phyloP scores from a whole-genome alignment of 2,888 invertebrate genomes.

The Micropterix aruncella region DNA sequence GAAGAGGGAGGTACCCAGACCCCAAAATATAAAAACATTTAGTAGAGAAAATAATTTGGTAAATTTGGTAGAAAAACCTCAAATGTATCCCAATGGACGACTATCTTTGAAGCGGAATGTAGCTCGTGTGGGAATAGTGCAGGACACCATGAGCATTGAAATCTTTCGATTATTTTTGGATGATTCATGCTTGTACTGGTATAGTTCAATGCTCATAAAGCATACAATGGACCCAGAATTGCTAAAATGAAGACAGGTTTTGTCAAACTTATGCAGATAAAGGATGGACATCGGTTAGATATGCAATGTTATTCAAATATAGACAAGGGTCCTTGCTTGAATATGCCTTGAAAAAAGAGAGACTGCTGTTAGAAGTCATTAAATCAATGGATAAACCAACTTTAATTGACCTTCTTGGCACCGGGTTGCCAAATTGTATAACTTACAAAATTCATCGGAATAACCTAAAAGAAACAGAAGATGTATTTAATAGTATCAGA shows the following conservation, averaged over 20 bases:
- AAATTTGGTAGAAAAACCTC: too few relatives aligned
- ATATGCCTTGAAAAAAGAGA: slow-evolving; percentile 5
- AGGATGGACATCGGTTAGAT: slow-evolving; percentile 1
- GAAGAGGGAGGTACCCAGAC: not conserved
- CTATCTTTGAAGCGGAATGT: too few relatives aligned
- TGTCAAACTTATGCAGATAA: slow-evolving; percentile 5
- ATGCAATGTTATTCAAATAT: too few relatives aligned
- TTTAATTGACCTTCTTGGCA: slow-evolving; percentile 3
- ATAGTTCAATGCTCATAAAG: too few relatives aligned
- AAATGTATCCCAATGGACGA: too few relatives aligned
- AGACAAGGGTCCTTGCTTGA: too few relatives aligned
- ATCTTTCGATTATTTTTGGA: too few relatives aligned
- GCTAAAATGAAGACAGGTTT: too few relatives aligned
- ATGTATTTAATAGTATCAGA: slow-evolving; percentile 4
- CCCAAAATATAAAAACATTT: not conserved
- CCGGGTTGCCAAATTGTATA: slow-evolving; percentile 3
- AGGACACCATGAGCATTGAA: too few relatives aligned
- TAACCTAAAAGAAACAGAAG: slow-evolving; percentile 4
- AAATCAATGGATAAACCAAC: slow-evolving; percentile 3
- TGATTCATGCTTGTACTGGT: too few relatives aligned
- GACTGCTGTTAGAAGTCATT: slow-evolving; percentile 2
- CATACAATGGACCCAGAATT: too few relatives aligned
- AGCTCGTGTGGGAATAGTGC: too few relatives aligned
- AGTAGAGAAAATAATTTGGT: not conserved
- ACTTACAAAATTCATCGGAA: slow-evolving; percentile 6